Evolutionary conservation across 2,113 vertebrate genomes (phyloP), one percentile per base, ranked within the genome.

Genomic region (Antennarius striatus): DNA sequence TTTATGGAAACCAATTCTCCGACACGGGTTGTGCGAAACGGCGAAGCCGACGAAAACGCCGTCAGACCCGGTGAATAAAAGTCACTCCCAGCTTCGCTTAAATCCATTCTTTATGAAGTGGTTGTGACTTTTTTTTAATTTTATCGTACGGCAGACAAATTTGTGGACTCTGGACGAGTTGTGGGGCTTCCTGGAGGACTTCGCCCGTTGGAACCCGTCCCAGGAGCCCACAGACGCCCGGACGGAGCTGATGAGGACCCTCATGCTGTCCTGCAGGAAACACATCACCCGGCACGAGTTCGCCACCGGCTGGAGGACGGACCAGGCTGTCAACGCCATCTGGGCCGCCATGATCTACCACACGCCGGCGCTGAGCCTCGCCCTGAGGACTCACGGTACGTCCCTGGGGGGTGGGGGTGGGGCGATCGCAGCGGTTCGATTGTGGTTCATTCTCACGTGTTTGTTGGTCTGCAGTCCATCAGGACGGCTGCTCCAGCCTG

Each of bases 291-390:
- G 95, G 90, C 95, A 93, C 72, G 96, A 98, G 92, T 90, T 95
- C 73, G 93, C 94, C 64, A 80, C 91, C 56, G 95, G 98, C 80
- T 92, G 94, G 63, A 94, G 94, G 92, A 91, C 95, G 72, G 97
- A 98, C 90, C 96, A 95, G 91, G 97, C 98, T 87, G 96, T 98
- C 86, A 98, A 98, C 80, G 95, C 96, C 76, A 95, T 96, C 68
- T 99, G 97, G 96, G 95, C 96, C 49, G 94, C 94, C 85, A 95
- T 99, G 95, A 91, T 99, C 69, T 98, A 97, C 93, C 95, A 98
- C 89, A 95, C 95, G 68, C 95, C 96, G 71, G 93, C 93, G 70
- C 94, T 99, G 73, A 94, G 91, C 89, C 90, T 92, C 71, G 92
- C 94, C 82, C 93, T 99, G 71, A 93, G 88, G 70, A 94, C 76